Evolutionary conservation across 2,113 vertebrate species (phyloP), one percentile per base, ranked within the genome.

Genomic region (Saimiri boliviensis): DNA sequence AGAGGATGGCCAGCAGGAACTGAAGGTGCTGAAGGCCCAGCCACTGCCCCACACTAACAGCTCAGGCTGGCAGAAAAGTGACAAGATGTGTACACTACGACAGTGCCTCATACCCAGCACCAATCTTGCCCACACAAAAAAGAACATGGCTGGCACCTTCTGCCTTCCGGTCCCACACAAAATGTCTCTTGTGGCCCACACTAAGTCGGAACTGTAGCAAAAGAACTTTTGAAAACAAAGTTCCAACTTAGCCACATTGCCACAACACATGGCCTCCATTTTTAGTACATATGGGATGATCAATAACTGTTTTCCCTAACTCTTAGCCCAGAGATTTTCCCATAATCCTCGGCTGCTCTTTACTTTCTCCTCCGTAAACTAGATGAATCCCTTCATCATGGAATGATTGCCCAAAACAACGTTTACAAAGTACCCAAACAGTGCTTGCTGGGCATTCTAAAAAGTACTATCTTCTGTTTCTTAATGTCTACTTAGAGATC

Each of bases 291-390:
- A 11, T n/a, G 3, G 37, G 11, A 40, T 79, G 19, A 54, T 73
- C 73, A 37, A 80, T 27, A 86, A 47, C 3, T 74, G 3, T 77
- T 82, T 49, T 81, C 42, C 30, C 56, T 49, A 60, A 20, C 42
- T 89, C 25, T 70, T 91, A n/a, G 13, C 35, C n/a, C 30, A 76
- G 58, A 88, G 63, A 73, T 71, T 88, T 88, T n/a, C n/a, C 42
- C 21, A 49, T 54, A 91, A 19, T 58, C 8, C 23, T 93, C 37
- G 70, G 10, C 42, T 93, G 23, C 20, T 91, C 27, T 91, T 52
- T 70, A 92, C 83, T 54, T n/a, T 27, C 21, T 70, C 66, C 40
- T 74, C 7, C 90, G 1, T 60, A 52, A 68, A 42, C 8, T 66
- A n/a, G 30, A 77, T 35, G 23, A 63, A 89, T 20, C 5, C 21